Evolutionary conservation across 2,888 invertebrate species (phyloP).

Genomic region (Trichopria drosophilae): DNA sequence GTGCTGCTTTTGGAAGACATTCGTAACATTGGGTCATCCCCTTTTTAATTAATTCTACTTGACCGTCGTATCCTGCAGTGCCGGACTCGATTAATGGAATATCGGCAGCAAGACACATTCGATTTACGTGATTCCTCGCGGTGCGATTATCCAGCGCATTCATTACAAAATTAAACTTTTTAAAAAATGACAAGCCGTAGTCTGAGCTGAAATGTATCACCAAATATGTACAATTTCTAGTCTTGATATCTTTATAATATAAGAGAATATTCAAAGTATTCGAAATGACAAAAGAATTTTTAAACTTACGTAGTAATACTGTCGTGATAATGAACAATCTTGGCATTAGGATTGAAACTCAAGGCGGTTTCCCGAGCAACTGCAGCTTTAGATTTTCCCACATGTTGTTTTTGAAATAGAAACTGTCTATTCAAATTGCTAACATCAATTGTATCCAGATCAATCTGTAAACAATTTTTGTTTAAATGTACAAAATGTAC

Average conservation of each 20-base stretch:
- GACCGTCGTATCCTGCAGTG: conserved; percentile 95
- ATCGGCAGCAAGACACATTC: conserved; percentile 95
- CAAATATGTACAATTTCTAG: too few species aligned
- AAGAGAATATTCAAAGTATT: conserved; percentile 4
- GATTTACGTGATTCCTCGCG: conserved; percentile 97
- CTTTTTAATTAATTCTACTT: conserved; percentile 86
- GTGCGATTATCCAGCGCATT: conserved; percentile 96
- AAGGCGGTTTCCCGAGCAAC: conserved; percentile 89
- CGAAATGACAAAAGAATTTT: conserved; percentile 6
- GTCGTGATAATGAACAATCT: conserved; percentile 88
- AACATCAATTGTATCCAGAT: conserved; percentile 98
- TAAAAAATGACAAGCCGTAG: conserved; percentile 89
- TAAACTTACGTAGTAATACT: conserved; percentile 82
- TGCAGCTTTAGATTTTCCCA: conserved; percentile 93
- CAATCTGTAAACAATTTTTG: conserved; percentile 93
- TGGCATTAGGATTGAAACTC: conserved; percentile 83
- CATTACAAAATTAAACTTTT: conserved; percentile 87
- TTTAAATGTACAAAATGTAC: too few species aligned
- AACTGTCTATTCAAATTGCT: conserved; percentile 99
- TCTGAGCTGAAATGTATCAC: conserved; percentile 69
- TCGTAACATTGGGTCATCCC: conserved; percentile 95
- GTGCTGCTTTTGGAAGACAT: conserved; percentile 87
- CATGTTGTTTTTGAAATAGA: conserved; percentile 97
- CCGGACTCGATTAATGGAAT: conserved; percentile 96
- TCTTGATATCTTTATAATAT: conserved; percentile 1